Base-by-base conservation (phyloP, 2,888 invertebrate genomes). In the Parapristionchus giblindavisi region DNA sequence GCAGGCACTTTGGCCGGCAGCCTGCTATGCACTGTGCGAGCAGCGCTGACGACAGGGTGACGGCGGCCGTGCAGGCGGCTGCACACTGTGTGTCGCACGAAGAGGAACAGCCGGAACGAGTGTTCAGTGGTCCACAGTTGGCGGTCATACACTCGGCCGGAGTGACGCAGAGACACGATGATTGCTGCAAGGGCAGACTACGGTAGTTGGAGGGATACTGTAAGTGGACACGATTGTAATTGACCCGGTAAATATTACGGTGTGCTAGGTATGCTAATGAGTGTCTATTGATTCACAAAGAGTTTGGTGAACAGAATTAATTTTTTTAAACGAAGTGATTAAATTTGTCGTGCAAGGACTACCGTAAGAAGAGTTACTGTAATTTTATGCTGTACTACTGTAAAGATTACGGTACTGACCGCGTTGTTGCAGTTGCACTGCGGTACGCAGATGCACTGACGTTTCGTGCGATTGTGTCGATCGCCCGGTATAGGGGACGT, bases 1-100 rank as follows among this genome's bases (percentile, higher is more conserved):
- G 70, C 56, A 56, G 70, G 56, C 70, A 71, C 2, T 24, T 27
- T 3, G 70, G 70, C 29, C 70, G 54, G 40, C 70, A 71, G 32
- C 70, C 70, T 29, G 70, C 40, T 36, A 71, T 71, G 34, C 70
- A 71, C 56, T 71, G 70, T 8, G 70, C 70, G 36, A 71, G 54
- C n/a, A 71, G 70, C 1, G 38, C 14, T 24, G 70, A 56, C 27
- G 70, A 56, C 17, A 71, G 70, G 32, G 68, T 34, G 43, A 68
- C 68, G 48, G 21, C 48, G 68, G 51, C 68, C 2, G 51, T 52
- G 68, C 51, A 48, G 51, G 68, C 68, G 29, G 63, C 52, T 29
- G 70, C 40, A 40, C 56, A 71, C 70, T 71, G 70, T 6, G 70
- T 56, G 40, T 71, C 70, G 40, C 70, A 71, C 2, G 70, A 71